Evolutionary conservation across 2,113 vertebrate species (phyloP).

Genomic region (Phrynosoma blainvillii): DNA sequence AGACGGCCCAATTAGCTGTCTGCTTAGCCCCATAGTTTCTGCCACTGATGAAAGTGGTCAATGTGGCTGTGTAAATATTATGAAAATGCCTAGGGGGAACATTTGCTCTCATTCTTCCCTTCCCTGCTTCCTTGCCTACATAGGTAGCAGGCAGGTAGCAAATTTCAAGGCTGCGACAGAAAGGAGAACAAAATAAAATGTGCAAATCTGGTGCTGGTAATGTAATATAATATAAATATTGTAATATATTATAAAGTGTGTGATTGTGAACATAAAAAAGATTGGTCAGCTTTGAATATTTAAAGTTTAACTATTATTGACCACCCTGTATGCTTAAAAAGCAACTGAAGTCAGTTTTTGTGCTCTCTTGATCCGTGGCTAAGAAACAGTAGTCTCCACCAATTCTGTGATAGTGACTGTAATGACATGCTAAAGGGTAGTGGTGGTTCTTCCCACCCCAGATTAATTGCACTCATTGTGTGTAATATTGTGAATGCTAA

Average conservation of each 20-base stretch:
- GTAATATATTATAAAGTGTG: background rate
- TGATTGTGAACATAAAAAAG: background rate
- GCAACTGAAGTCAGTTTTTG: background rate
- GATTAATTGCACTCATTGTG: constrained; percentile 13
- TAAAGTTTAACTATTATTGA: background rate
- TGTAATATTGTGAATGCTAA: constrained; percentile 1
- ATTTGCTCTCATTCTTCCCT: too few species aligned
- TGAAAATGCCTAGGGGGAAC: background rate
- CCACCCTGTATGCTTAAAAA: background rate
- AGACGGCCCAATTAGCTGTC: too few species aligned
- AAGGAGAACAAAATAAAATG: background rate
- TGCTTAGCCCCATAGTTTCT: too few species aligned
- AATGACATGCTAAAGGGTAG: background rate
- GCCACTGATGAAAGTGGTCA: background rate
- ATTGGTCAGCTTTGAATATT: background rate
- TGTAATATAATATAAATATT: background rate
- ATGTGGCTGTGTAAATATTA: too few species aligned
- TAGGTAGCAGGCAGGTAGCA: background rate
- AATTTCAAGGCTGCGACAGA: background rate
- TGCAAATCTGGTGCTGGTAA: background rate
- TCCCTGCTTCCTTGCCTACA: background rate
- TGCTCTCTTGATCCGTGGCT: background rate
- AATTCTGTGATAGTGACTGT: background rate
- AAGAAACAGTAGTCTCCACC: background rate
- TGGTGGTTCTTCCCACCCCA: background rate